Evolutionary conservation across 2,888 invertebrate genomes (phyloP).

Genomic region (Dasysyrphus tricinctus): DNA sequence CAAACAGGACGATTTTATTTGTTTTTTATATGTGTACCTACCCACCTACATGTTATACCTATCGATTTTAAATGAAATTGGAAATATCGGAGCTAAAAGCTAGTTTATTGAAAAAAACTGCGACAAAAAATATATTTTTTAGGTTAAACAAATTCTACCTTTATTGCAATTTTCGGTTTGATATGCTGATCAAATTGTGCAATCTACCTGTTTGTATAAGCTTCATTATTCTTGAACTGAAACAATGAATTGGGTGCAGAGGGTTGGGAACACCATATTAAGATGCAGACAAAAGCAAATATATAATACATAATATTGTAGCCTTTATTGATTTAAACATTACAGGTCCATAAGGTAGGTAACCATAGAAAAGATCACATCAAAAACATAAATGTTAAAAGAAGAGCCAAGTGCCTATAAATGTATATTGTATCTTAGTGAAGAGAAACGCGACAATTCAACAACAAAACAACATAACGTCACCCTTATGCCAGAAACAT

Average conservation of each 20-base stretch:
- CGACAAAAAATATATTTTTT: background rate
- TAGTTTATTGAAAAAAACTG: background rate
- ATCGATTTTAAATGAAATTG: conserved; percentile 1
- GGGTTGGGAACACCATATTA: background rate
- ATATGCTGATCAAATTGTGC: background rate
- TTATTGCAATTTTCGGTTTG: background rate
- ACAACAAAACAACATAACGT: no score
- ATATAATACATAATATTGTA: no score
- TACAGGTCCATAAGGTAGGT: no score
- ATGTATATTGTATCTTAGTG: no score
- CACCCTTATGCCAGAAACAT: no score
- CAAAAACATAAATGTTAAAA: no score
- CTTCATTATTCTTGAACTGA: background rate
- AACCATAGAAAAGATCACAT: no score
- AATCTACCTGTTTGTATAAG: background rate
- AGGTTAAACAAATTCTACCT: conserved; percentile 4
- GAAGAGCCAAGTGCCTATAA: no score
- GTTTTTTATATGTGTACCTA: no score
- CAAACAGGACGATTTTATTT: background rate
- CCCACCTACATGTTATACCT: no score
- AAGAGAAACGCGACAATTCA: no score
- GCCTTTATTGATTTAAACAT: no score
- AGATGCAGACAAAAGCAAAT: background rate
- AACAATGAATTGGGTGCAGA: background rate
- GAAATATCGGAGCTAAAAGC: background rate